Conservation (phyloP, 2,888 invertebrate species). For the Gortyna flavago region DNA sequence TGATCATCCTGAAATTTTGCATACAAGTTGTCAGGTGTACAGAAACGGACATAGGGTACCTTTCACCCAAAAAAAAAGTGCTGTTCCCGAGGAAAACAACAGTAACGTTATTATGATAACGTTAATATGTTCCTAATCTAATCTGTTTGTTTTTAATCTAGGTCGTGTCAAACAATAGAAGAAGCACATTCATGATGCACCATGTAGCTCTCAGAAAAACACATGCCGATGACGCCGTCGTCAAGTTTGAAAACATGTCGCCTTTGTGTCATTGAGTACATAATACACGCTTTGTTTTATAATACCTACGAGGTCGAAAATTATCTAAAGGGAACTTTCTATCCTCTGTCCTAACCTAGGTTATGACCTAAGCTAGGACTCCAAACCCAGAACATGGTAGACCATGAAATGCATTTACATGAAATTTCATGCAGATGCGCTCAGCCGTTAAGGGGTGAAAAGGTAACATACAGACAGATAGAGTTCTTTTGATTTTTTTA, state of each 20-base stretch:
- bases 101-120: too few species aligned
- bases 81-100: too few species aligned
- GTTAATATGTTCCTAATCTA: too few species aligned
- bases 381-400: not conserved
- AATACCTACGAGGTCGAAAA: not conserved
- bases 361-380: not conserved
- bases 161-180: constrained; percentile 24
- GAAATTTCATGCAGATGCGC: not conserved
- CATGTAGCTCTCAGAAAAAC: constrained; percentile 26
- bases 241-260: constrained; percentile 51
- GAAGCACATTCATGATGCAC: constrained; percentile 40
- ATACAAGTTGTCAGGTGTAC: too few species aligned
- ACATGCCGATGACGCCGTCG: constrained; percentile 1
- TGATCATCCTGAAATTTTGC: too few species aligned
- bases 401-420: too few species aligned
- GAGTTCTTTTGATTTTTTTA: too few species aligned
- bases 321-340: not conserved
- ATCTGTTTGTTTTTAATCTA: too few species aligned
- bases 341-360: not conserved
- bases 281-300: not conserved
- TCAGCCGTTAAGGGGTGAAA: too few species aligned
- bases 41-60: too few species aligned
- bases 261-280: constrained; percentile 11
- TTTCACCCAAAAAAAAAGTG: too few species aligned
- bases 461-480: too few species aligned